These are phyloP conservation scores for Selenia dentaria DNA, from an alignment of 2,888 invertebrate genomes.

Conservation along the genomic window DNA sequence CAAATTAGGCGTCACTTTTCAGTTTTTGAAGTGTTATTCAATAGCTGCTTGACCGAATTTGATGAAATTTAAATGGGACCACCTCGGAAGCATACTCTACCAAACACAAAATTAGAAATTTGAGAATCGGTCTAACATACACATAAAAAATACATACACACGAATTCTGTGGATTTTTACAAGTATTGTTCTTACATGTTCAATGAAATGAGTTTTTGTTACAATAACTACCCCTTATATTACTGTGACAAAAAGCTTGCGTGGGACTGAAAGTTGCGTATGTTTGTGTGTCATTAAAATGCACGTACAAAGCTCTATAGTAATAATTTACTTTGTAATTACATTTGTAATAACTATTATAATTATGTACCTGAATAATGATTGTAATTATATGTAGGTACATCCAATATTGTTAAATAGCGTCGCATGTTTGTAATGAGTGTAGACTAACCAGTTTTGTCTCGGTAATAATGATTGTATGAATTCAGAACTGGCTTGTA, in stretches of 20 bases:
- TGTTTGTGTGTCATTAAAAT: constrained; percentile 7
- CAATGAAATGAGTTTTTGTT: no score
- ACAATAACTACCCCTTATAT: no score
- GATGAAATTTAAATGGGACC: no score
- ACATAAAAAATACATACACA: no score
- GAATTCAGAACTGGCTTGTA: constrained; percentile 6
- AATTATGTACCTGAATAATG: constrained; percentile 14
- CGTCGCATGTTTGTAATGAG: constrained; percentile 8
- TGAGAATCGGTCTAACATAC: no score
- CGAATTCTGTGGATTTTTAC: no score
- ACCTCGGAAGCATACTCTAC: no score
- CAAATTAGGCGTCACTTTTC: no score
- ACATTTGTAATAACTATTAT: constrained; percentile 19
- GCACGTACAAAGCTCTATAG: constrained; percentile 10
- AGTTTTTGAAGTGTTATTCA: no score
- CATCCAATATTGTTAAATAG: constrained; percentile 10
- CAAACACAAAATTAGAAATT: no score
- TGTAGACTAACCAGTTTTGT: constrained; percentile 13
- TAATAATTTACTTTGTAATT: constrained; percentile 24
- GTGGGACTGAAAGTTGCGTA: constrained; percentile 14
- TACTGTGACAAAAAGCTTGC: constrained; percentile 9
- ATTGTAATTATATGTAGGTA: constrained; percentile 11
- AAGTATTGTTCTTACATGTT: no score
- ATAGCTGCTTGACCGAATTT: no score
- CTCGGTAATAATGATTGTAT: constrained; percentile 1